Percentiles rank a stretch among this genome's conserved stretches.
Evolutionary conservation across 2,113 vertebrate species (phyloP).

Genomic region (Neomonachus schauinslandi): DNA sequence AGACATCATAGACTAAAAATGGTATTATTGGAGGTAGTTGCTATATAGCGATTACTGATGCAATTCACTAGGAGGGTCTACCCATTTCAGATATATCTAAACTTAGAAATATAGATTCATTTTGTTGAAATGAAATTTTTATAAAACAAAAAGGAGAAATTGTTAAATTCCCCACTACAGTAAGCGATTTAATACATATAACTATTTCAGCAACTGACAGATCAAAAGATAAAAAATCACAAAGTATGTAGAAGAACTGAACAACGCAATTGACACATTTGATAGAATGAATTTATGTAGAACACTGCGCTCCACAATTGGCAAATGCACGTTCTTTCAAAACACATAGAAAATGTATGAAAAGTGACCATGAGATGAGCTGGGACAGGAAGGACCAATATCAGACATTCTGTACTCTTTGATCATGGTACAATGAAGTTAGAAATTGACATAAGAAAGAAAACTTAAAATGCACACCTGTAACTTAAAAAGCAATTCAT

Average conservation of each 20-base stretch:
- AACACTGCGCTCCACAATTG: not conserved
- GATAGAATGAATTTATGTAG: not conserved
- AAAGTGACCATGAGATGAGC: accelerated
- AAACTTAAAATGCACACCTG: not conserved
- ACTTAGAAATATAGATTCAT: not conserved
- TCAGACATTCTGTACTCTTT: not conserved
- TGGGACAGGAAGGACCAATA: not conserved
- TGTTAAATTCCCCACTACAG: not conserved
- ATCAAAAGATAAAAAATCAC: not conserved
- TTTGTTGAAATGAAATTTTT: not conserved
- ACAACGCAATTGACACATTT: not conserved
- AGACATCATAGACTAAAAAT: not conserved
- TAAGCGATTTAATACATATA: not conserved
- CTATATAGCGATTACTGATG: not conserved
- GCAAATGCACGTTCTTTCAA: not conserved
- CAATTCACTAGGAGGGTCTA: not conserved
- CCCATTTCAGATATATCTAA: not conserved
- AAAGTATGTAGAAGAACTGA: not conserved
- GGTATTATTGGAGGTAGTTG: not conserved
- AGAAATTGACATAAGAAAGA: not conserved
- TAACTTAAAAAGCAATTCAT: not conserved
- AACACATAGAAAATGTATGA: not conserved
- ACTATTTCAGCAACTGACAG: not conserved
- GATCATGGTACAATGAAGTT: not conserved
- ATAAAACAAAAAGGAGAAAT: not conserved